Conservation (phyloP, 2,113 vertebrate species). For the Notarius quadriscutis region DNA sequence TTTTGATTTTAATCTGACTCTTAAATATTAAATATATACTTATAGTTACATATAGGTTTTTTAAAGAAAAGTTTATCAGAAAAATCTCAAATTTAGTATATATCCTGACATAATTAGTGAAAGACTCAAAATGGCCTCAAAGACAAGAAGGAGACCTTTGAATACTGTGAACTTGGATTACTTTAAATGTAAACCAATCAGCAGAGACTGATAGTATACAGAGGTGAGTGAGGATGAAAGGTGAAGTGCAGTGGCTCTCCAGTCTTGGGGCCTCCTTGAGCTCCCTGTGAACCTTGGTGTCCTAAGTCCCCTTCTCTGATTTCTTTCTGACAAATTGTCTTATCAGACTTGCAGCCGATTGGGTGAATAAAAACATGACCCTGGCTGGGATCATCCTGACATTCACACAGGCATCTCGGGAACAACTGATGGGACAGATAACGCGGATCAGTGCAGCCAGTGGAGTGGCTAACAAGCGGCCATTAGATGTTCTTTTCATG, state of each 20-base stretch:
- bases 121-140: conserved; percentile 16
- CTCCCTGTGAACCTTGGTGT: conserved; percentile 60
- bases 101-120: background rate
- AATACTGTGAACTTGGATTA: conserved; percentile 44
- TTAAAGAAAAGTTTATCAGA: background rate
- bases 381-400: conserved; percentile 70
- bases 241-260: conserved; percentile 34
- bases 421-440: conserved; percentile 72
- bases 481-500: conserved; percentile 95
- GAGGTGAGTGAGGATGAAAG: conserved; percentile 29
- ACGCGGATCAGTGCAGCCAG: conserved; percentile 76
- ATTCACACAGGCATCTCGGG: conserved; percentile 73
- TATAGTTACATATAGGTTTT: background rate
- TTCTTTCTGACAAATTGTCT: conserved; percentile 81
- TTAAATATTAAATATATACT: background rate
- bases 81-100: background rate
- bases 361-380: conserved; percentile 82
- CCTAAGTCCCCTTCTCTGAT: conserved; percentile 73
- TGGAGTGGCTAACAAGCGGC: conserved; percentile 83
- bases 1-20: background rate
- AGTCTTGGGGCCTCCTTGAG: conserved; percentile 37
- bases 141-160: conserved; percentile 19
- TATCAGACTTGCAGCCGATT: conserved; percentile 73
- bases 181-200: conserved; percentile 40
- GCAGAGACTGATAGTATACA: conserved; percentile 11